phyloP scores from a whole-genome alignment of 2,888 invertebrate species.

The Lypha dubia region DNA sequence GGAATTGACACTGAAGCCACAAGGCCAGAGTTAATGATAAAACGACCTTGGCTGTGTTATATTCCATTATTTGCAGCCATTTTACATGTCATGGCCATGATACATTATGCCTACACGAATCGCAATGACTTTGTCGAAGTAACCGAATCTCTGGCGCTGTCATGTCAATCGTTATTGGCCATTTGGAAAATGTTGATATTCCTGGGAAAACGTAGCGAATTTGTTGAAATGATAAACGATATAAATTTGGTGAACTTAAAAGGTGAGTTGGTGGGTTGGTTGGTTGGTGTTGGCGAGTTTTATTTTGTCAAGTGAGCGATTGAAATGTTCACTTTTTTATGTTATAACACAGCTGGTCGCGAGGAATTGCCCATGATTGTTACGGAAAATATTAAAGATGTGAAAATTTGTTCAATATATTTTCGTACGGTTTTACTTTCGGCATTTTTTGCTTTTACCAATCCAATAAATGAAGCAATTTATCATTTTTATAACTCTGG shows the following conservation, averaged over 20 bases:
- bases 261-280: constrained; percentile 30
- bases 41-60: constrained; percentile 31
- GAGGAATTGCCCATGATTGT: constrained; percentile 39
- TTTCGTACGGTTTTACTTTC: constrained; percentile 28
- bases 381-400: constrained; percentile 43
- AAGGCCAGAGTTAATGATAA: constrained; percentile 14
- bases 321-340: not conserved
- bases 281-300: too few species aligned
- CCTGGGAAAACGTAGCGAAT: constrained; percentile 22
- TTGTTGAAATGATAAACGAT: constrained; percentile 7
- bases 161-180: constrained; percentile 51
- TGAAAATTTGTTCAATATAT: constrained; percentile 42
- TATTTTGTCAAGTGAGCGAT: too few species aligned
- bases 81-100: constrained; percentile 26
- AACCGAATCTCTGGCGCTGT: constrained; percentile 46
- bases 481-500: not conserved
- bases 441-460: constrained; percentile 23
- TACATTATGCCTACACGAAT: constrained; percentile 49
- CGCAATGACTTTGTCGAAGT: constrained; percentile 52
- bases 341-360: constrained; percentile 15
- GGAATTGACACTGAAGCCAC: constrained; percentile 47
- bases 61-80: constrained; percentile 32
- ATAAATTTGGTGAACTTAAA: constrained; percentile 14
- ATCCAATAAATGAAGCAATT: constrained; percentile 36
- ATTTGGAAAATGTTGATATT: constrained; percentile 58